Evolutionary conservation across 2,888 invertebrate genomes (phyloP).

Genomic region (Lithophane semibrunnea): DNA sequence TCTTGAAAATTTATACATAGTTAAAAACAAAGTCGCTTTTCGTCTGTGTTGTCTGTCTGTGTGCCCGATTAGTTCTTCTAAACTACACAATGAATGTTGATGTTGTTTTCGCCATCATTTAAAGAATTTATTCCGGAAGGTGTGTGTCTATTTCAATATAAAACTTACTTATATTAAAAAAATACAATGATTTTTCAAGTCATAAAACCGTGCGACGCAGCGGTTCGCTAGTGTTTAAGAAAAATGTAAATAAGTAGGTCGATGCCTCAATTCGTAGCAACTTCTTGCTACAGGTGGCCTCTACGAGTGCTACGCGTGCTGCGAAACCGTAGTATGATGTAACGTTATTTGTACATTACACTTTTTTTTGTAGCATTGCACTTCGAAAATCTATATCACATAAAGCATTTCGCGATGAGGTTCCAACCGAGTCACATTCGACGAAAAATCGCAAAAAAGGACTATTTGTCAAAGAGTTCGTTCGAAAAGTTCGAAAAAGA

Average conservation of each 20-base stretch:
- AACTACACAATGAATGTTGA: not conserved
- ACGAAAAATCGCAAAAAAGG: not conserved
- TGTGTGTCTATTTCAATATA: not conserved
- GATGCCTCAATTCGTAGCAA: slow-evolving; percentile 11
- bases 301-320: slow-evolving; percentile 30
- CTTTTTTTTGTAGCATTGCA: not conserved
- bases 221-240: not conserved
- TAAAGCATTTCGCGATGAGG: not conserved
- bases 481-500: not conserved
- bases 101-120: not conserved
- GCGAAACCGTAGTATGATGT: slow-evolving; percentile 11
- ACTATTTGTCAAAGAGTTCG: slow-evolving; percentile 16
- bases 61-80: too few species aligned
- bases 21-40: too few species aligned
- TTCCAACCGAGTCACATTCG: not conserved
- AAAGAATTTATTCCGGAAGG: not conserved
- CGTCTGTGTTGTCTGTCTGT: fast-evolving
- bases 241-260: not conserved
- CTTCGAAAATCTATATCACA: not conserved
- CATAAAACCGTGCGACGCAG: not conserved
- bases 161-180: not conserved
- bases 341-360: not conserved
- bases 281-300: slow-evolving; percentile 32
- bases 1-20: not conserved
- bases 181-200: not conserved